phyloP scores from a whole-genome alignment of 2,113 vertebrate species.

The Ibidorhyncha struthersii region DNA sequence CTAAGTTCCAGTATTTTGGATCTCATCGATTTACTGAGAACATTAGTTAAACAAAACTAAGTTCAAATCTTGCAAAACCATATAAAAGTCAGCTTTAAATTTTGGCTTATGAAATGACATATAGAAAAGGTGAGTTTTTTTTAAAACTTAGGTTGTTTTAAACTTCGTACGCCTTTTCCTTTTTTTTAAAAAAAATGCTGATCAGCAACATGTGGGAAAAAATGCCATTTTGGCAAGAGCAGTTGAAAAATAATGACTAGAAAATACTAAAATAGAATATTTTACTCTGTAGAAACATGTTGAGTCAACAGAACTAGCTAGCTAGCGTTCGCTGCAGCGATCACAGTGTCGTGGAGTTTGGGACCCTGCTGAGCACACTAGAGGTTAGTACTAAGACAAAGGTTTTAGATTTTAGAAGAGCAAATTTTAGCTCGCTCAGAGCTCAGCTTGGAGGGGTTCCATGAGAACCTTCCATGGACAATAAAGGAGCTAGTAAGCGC shows the following conservation, averaged over 20 bases:
- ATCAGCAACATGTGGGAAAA: not conserved
- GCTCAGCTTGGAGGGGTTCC: too few species aligned
- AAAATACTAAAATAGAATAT: not conserved
- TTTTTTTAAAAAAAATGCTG: not conserved
- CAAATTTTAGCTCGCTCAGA: too few species aligned
- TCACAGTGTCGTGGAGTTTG: not conserved
- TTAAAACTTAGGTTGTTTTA: not conserved
- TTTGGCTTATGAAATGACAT: not conserved
- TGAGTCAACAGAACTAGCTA: too few species aligned
- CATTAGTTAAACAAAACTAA: not conserved
- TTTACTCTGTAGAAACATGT: not conserved
- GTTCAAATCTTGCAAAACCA: not conserved
- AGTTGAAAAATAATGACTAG: not conserved
- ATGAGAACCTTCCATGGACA: too few species aligned
- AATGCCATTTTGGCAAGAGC: not conserved
- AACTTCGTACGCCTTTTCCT: not conserved
- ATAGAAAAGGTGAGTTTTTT: fast-evolving
- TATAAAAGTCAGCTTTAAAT: not conserved
- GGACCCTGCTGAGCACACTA: not conserved
- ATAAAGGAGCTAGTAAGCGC: too few species aligned
- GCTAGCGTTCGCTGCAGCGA: not conserved
- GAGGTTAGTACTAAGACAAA: not conserved
- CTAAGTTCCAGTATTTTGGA: not conserved
- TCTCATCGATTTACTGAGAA: not conserved
- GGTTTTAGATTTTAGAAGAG: too few species aligned